phyloP scores from a whole-genome alignment of 2,113 vertebrate genomes.

The Mus spicilegus region DNA sequence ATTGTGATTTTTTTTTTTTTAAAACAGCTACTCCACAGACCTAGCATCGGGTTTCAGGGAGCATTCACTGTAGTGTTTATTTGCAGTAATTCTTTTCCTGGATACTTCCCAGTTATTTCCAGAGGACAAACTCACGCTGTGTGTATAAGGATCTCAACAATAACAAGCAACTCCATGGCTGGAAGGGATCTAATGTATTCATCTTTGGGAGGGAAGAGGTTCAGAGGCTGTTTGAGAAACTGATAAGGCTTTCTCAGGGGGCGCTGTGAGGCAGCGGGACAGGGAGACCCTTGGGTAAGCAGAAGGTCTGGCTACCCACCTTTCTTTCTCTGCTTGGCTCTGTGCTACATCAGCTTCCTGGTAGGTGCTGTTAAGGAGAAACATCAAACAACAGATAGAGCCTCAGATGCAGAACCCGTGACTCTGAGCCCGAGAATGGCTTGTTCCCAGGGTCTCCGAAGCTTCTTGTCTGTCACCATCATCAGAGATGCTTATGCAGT shows the following conservation, averaged over 20 bases:
- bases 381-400: not conserved
- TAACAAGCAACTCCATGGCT: not conserved
- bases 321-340: not conserved
- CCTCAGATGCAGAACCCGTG: not conserved
- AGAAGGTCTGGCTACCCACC: rapidly evolving
- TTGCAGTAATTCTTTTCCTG: not conserved
- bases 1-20: not conserved
- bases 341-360: not conserved
- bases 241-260: not conserved
- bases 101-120: not conserved
- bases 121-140: not conserved
- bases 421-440: not conserved
- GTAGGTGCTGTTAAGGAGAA: not conserved
- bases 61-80: not conserved
- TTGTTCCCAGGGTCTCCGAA: not conserved
- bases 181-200: not conserved
- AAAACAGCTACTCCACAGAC: not conserved
- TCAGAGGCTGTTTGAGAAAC: not conserved
- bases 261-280: not conserved
- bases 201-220: not conserved
- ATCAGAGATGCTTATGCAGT: not conserved
- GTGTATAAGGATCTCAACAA: not conserved
- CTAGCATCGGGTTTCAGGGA: not conserved
- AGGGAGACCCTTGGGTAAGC: not conserved
- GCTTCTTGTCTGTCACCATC: too few relatives aligned